These are phyloP conservation scores for Tillus elongatus DNA, from an alignment of 2,888 invertebrate species.

Conservation along the genomic window DNA sequence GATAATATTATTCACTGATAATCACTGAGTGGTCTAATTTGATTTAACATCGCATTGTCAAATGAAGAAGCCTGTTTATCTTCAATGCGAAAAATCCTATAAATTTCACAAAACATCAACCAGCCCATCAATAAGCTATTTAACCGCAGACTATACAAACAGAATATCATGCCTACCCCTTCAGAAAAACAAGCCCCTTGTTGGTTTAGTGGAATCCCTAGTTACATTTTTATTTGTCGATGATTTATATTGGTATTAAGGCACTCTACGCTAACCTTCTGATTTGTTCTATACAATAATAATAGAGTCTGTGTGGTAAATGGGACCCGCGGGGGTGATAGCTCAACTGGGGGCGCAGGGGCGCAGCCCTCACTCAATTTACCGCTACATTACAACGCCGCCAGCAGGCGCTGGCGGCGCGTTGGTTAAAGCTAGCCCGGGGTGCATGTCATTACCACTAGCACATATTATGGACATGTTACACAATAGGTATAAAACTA, in stretches of 20 bases:
- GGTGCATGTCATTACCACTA: constrained; percentile 28
- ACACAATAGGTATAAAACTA: too few species aligned
- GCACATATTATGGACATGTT: neutral
- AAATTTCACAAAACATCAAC: too few species aligned
- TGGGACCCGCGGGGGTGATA: constrained; percentile 43
- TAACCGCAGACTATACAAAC: constrained; percentile 21
- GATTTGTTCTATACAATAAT: constrained; percentile 46
- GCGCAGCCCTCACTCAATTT: constrained; percentile 38
- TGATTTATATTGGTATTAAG: constrained; percentile 44
- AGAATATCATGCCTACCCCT: constrained; percentile 15
- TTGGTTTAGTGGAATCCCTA: too few species aligned
- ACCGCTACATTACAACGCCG: constrained; percentile 42
- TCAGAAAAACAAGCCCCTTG: constrained; percentile 9
- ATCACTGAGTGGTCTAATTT: too few species aligned
- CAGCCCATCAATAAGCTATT: constrained; percentile 19
- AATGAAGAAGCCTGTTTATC: too few species aligned
- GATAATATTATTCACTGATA: too few species aligned
- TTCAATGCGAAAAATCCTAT: too few species aligned
- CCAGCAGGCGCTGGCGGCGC: too few species aligned
- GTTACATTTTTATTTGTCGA: constrained; percentile 40
- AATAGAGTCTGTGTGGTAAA: constrained; percentile 44
- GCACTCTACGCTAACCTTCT: constrained; percentile 42
- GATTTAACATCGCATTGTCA: too few species aligned
- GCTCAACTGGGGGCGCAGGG: constrained; percentile 32
- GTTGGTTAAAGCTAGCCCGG: constrained; percentile 35